Evolutionary conservation across 35 echinoderm and acorn worm species (phyloP).

Genomic region (Nesometra sesokonis): DNA sequence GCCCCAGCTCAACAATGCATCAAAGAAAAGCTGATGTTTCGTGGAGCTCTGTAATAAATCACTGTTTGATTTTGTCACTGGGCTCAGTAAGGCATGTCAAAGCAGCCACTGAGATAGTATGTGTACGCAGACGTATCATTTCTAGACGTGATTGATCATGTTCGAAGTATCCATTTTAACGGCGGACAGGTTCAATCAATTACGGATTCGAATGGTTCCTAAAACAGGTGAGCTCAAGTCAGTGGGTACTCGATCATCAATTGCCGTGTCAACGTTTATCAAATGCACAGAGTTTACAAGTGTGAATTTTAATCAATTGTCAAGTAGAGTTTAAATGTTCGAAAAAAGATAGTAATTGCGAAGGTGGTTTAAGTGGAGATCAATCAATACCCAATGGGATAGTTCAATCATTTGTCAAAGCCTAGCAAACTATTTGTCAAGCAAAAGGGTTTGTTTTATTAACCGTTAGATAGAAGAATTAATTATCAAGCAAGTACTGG

Average conservation of each 20-base stretch:
- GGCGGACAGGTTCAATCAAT: background rate
- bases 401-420: background rate
- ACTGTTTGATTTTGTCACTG: background rate
- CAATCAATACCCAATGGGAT: background rate
- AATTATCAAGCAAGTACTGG: background rate
- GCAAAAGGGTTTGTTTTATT: background rate
- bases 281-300: background rate
- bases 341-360: background rate
- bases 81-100: background rate
- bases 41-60: background rate
- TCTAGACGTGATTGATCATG: background rate
- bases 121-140: background rate
- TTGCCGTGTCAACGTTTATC: background rate
- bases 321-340: background rate
- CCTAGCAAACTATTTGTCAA: background rate
- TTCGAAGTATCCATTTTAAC: background rate
- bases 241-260: background rate
- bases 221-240: background rate
- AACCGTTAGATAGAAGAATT: background rate
- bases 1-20: background rate
- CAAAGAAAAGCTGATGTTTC: background rate
- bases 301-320: conserved; percentile 1
- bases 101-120: background rate
- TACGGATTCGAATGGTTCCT: background rate
- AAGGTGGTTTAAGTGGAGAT: background rate